phyloP scores from a whole-genome alignment of 2,888 invertebrate genomes.

The Xestia ashworthii region DNA sequence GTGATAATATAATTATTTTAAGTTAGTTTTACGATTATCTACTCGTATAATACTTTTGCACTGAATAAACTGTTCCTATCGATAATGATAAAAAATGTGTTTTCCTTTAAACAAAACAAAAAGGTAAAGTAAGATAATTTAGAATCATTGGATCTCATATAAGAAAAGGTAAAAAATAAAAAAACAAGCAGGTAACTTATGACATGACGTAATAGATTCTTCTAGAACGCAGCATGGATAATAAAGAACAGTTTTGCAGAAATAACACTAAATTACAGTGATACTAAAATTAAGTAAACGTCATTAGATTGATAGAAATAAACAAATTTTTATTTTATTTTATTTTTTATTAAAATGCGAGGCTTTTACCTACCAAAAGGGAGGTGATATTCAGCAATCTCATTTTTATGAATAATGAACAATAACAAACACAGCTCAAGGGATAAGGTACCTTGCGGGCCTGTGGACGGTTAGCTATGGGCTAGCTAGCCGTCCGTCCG shows the following conservation, averaged over 20 bases:
- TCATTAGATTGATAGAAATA: too few relatives aligned
- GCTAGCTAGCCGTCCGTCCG: too few relatives aligned
- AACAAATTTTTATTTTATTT: too few relatives aligned
- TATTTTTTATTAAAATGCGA: too few relatives aligned
- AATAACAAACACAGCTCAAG: too few relatives aligned
- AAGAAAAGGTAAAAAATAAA: too few relatives aligned
- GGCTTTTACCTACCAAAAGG: too few relatives aligned
- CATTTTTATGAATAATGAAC: too few relatives aligned
- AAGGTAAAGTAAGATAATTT: not conserved
- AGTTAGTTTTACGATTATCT: constrained; percentile 28
- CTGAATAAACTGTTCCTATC: constrained; percentile 44
- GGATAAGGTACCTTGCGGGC: too few relatives aligned
- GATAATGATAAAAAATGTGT: not conserved
- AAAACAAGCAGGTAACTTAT: not conserved
- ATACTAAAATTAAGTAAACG: too few relatives aligned
- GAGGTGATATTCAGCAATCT: too few relatives aligned
- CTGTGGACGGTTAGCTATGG: too few relatives aligned
- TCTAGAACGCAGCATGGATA: not conserved
- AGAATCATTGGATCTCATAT: not conserved
- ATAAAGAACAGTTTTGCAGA: not conserved
- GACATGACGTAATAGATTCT: not conserved
- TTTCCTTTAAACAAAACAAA: not conserved
- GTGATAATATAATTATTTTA: constrained; percentile 49
- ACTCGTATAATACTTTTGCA: constrained; percentile 18
- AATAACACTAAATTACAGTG: not conserved